phyloP scores from a whole-genome alignment of 2,113 vertebrate genomes.

The Amazona vittata region DNA sequence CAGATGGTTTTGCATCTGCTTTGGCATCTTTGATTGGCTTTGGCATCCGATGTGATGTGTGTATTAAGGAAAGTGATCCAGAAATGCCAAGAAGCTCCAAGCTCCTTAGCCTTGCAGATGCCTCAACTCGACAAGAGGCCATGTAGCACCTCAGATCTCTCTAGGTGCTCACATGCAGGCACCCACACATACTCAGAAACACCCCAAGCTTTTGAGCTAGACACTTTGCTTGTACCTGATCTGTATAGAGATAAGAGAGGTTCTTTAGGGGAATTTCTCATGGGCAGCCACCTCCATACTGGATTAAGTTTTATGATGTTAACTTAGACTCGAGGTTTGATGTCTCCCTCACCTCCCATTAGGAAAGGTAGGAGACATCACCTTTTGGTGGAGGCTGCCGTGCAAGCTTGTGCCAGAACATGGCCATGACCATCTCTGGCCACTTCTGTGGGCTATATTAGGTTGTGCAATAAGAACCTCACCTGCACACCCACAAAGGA shows the following conservation, averaged over 20 bases:
- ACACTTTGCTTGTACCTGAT: neutral
- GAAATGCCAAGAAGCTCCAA: neutral
- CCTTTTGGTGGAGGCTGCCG: neutral
- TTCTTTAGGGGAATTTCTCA: neutral
- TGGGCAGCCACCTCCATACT: neutral
- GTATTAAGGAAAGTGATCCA: neutral
- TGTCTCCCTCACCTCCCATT: fast-evolving
- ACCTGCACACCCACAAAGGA: neutral
- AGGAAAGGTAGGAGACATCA: neutral
- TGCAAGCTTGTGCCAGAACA: neutral
- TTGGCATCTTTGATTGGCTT: neutral
- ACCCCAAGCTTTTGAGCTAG: neutral
- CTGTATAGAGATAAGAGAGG: neutral
- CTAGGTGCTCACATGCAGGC: neutral
- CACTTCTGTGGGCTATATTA: neutral
- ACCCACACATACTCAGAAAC: neutral
- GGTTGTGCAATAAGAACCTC: neutral
- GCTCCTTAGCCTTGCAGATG: neutral
- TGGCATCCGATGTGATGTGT: neutral
- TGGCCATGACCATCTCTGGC: neutral
- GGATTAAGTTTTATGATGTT: neutral
- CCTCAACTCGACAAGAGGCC: neutral
- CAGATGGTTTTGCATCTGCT: slow-evolving; percentile 10
- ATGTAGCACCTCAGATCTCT: neutral
- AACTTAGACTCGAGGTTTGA: neutral